Evolutionary conservation across 2,888 invertebrate species (phyloP).

Genomic region (Pinctada fucata): DNA sequence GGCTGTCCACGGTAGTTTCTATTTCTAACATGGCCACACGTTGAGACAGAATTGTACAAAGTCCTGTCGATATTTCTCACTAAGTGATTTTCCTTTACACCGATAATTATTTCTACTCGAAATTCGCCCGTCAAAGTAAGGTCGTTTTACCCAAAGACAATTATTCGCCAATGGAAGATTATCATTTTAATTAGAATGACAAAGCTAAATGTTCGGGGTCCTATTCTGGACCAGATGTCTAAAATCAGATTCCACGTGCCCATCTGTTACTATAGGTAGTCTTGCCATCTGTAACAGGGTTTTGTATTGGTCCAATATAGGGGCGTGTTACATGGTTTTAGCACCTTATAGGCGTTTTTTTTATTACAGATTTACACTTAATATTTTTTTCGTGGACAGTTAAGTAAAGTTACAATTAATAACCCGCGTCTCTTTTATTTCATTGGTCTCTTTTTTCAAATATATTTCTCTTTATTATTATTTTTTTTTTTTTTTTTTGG

Average conservation of each 20-base stretch:
- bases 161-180: constrained; percentile 50
- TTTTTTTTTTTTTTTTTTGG: too few species aligned
- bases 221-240: constrained; percentile 47
- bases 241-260: constrained; percentile 43
- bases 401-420: constrained; percentile 7
- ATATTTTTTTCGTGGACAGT: neutral
- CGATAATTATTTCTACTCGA: constrained; percentile 28
- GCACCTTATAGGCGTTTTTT: too few species aligned
- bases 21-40: neutral
- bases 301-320: neutral
- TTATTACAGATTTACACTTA: too few species aligned
- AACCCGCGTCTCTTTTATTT: constrained; percentile 11
- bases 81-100: constrained; percentile 27
- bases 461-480: neutral
- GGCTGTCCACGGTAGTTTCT: neutral
- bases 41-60: neutral
- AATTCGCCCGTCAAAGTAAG: constrained; percentile 20
- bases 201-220: constrained; percentile 42
- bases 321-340: too few species aligned
- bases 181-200: constrained; percentile 54
- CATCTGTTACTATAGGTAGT: constrained; percentile 45
- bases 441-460: neutral
- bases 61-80: neutral
- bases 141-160: constrained; percentile 46
- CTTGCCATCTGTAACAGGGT: constrained; percentile 14